These are phyloP conservation scores for Esperia sulphurella DNA, from an alignment of 2,888 invertebrate genomes.

Conservation along the genomic window DNA sequence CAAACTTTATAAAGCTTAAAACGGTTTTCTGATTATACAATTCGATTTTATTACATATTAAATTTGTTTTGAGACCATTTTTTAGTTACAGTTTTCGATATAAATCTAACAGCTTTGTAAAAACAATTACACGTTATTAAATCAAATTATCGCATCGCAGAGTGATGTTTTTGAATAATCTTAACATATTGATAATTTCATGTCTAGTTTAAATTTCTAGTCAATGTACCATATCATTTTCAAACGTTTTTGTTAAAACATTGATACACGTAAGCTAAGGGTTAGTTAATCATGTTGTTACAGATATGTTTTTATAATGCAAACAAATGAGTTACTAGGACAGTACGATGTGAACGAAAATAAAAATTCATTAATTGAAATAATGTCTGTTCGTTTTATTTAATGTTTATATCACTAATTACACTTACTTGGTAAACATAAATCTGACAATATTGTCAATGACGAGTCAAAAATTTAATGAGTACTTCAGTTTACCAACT, in stretches of 20 bases:
- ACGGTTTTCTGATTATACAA: too few species aligned
- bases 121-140: not conserved
- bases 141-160: too few species aligned
- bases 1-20: too few species aligned
- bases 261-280: conserved; percentile 51
- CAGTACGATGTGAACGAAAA: conserved; percentile 74
- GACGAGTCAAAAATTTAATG: too few species aligned
- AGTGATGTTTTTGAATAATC: not conserved
- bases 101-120: not conserved
- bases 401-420: not conserved
- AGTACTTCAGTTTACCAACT: too few species aligned
- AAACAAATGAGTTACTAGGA: conserved; percentile 70
- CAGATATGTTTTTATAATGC: conserved; percentile 75
- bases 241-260: conserved; percentile 55
- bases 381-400: conserved; percentile 25
- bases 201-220: conserved; percentile 37
- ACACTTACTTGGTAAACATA: not conserved
- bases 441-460: too few species aligned
- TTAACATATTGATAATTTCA: not conserved
- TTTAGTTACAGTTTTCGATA: not conserved
- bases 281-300: conserved; percentile 74
- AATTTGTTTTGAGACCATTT: not conserved
- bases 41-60: too few species aligned
- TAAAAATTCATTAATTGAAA: conserved; percentile 68
- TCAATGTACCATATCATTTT: conserved; percentile 78